Evolutionary conservation across 2,888 invertebrate genomes (phyloP), one percentile per base, ranked within the genome.

Genomic region (Machimus atricapillus): DNA sequence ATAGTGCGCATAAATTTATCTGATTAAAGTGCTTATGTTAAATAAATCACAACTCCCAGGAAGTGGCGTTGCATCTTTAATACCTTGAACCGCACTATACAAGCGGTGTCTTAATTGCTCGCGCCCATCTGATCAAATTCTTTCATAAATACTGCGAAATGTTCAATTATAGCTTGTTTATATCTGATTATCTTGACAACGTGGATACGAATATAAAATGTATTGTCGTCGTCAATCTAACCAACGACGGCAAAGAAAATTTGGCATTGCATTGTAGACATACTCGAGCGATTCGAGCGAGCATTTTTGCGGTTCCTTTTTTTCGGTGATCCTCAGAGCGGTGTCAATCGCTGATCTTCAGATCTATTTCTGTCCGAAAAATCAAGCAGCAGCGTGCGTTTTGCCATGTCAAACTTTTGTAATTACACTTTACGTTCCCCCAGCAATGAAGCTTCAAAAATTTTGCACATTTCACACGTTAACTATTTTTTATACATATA

Each of bases 301-400:
- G 9, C 9, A 37, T 27, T 78, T 46, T 27, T 78, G 19, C 5
- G 16, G 56, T 81, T 31, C 27, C 52, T 81, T 23, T 52, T 81
- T 46, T 46, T 46, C 14, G 34, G 8, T 81, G 81, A 81, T 81
- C 81, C 81, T 81, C 52, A 81, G 19, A 81, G 56, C 81, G 81
- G 43, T 81, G 81, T 81, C 81, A 81, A 81, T 81, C 46, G 81
- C 56, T 52, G 81, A 81, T 81, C 81, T 81, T 81, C 81, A 81
- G 27, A 14, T 81, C 34, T 81, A 81, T 81, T 81, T 81, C 52
- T 52, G 27, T 46, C 23, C 81, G 27, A 23, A 81, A 52, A 81
- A 56, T 81, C 23, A 31, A 2, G 19, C 52, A 52, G 66, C 27
- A 27, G 66, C 66, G 66, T 66, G 66, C 66, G 66, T 66, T 66